phyloP scores from a whole-genome alignment of 2,113 vertebrate species.

The Pterophyllum scalare region DNA sequence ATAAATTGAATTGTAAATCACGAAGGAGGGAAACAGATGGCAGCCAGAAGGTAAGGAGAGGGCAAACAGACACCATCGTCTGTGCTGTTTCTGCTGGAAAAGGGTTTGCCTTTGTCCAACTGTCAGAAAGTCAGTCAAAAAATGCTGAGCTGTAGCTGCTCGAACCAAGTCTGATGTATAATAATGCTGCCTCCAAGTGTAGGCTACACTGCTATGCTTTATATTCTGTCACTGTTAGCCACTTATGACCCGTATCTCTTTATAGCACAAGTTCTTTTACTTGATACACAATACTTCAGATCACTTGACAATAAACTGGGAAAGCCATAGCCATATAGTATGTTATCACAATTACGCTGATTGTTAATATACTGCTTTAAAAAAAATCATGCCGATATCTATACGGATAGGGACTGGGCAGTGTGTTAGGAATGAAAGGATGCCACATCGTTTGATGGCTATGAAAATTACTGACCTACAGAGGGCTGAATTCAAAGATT shows the following conservation, averaged over 20 bases:
- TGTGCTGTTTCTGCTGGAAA: constrained; percentile 17
- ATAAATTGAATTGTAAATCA: constrained; percentile 66
- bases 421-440: too few relatives aligned
- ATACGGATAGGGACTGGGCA: too few relatives aligned
- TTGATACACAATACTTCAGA: background rate
- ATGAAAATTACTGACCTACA: too few relatives aligned
- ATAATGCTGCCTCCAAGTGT: background rate
- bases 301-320: too few relatives aligned
- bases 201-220: too few relatives aligned
- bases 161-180: background rate
- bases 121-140: background rate
- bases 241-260: background rate
- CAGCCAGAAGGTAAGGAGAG: constrained; percentile 68
- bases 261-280: too few relatives aligned
- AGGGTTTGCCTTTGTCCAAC: constrained; percentile 30
- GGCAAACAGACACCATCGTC: constrained; percentile 55
- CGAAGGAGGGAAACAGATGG: constrained; percentile 71
- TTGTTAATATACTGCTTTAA: too few relatives aligned
- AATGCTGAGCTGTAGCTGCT: background rate
- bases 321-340: background rate
- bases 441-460: too few relatives aligned
- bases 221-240: background rate
- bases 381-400: too few relatives aligned
- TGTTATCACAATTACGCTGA: background rate
- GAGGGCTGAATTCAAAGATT: too few relatives aligned